phyloP scores from a whole-genome alignment of 2,113 vertebrate species.

The Cephalopterus ornatus region DNA sequence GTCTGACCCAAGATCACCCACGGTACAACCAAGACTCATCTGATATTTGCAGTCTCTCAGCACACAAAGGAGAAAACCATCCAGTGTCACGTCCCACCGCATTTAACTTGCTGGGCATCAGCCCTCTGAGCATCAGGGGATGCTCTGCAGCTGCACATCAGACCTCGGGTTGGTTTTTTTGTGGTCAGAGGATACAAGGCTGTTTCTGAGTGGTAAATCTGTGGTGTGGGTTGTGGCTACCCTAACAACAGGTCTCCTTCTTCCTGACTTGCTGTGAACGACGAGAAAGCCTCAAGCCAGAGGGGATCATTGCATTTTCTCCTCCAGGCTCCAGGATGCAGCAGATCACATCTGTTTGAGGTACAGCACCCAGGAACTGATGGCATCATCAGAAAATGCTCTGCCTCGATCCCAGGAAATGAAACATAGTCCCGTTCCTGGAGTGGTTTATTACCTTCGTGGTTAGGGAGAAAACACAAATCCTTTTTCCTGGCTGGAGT shows the following conservation, averaged over 20 bases:
- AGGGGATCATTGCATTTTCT: neutral
- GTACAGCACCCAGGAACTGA: neutral
- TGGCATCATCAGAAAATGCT: neutral
- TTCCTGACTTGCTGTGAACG: neutral
- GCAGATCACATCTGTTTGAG: neutral
- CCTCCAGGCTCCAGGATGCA: neutral
- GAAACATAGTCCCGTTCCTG: neutral
- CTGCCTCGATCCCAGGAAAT: neutral
- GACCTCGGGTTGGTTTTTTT: neutral
- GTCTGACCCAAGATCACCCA: neutral
- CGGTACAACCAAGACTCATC: fast-evolving
- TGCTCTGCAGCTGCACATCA: neutral
- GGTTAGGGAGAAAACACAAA: neutral
- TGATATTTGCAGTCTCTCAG: fast-evolving
- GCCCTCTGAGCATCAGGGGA: neutral
- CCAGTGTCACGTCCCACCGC: neutral
- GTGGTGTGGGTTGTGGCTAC: neutral
- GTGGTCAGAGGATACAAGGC: neutral
- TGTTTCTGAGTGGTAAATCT: neutral
- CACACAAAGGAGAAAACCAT: neutral
- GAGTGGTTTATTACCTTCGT: neutral
- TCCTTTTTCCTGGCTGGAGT: neutral
- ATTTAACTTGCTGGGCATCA: neutral
- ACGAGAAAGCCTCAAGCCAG: neutral
- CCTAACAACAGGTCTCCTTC: neutral